A percentile compares a stretch with the other conserved stretches of the same genome.
Evolutionary conservation across 2,113 vertebrate genomes (phyloP).

Genomic region (Montifringilla adamsi): DNA sequence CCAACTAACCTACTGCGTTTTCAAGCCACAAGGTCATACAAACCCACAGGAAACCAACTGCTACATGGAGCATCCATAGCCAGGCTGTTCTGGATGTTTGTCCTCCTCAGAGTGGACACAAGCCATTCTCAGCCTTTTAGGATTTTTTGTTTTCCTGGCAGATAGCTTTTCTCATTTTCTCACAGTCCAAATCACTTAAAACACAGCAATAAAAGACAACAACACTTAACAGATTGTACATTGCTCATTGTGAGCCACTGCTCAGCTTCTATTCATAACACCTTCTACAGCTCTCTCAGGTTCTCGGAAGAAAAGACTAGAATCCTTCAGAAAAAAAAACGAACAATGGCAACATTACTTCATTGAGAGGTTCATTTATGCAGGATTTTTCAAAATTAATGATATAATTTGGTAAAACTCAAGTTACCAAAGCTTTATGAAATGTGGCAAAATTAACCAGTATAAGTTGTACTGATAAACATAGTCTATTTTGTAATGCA

Average conservation of each 20-base stretch:
- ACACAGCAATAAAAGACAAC: background rate
- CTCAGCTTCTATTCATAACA: background rate
- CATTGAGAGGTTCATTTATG: background rate
- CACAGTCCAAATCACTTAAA: background rate
- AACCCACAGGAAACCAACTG: background rate
- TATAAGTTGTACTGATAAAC: background rate
- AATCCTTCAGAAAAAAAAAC: background rate
- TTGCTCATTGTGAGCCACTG: background rate
- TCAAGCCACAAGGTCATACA: background rate
- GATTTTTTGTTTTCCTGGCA: background rate
- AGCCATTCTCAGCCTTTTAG: background rate
- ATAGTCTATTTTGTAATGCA: background rate
- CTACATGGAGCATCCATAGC: accelerated
- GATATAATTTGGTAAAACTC: background rate
- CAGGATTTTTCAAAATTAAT: background rate
- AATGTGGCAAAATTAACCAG: background rate
- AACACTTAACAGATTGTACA: background rate
- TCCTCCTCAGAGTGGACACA: background rate
- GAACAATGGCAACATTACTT: background rate
- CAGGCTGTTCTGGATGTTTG: background rate
- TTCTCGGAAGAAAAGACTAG: background rate
- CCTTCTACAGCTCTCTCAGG: background rate
- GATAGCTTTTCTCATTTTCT: background rate
- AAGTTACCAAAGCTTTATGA: background rate
- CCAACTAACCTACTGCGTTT: background rate